phyloP scores from a whole-genome alignment of 2,888 invertebrate genomes.

The Colletes collaris region DNA sequence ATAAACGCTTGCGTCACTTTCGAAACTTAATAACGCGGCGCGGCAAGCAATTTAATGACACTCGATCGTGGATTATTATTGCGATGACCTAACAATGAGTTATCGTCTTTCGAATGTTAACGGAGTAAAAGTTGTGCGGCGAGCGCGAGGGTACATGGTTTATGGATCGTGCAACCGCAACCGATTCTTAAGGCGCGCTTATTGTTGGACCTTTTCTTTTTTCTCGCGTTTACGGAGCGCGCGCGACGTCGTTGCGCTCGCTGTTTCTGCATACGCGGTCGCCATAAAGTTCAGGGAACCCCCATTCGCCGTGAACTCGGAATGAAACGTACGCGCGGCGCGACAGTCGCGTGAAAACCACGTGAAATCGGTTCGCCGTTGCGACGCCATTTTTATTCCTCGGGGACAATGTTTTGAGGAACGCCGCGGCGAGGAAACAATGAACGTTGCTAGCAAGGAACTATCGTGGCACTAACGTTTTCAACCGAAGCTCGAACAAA shows the following conservation, averaged over 20 bases:
- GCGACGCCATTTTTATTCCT: constrained; percentile 28
- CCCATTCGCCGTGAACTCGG: constrained; percentile 16
- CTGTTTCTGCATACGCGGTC: constrained; percentile 32
- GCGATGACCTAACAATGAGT: constrained; percentile 61
- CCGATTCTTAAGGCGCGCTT: constrained; percentile 38
- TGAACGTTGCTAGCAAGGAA: not conserved
- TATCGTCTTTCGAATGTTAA: constrained; percentile 52
- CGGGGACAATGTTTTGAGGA: not conserved
- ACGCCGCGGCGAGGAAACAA: not conserved
- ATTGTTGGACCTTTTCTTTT: constrained; percentile 11
- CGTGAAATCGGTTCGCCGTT: constrained; percentile 22
- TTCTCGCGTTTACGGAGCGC: constrained; percentile 11
- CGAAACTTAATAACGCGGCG: constrained; percentile 55
- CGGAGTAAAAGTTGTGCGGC: constrained; percentile 30
- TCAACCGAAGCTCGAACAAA: too few species aligned
- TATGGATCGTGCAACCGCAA: constrained; percentile 60
- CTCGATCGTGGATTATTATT: constrained; percentile 56
- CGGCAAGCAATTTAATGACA: constrained; percentile 55
- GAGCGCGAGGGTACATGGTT: constrained; percentile 44
- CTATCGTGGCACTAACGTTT: too few species aligned
- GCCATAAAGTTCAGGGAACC: constrained; percentile 42
- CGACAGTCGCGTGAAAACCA: constrained; percentile 35
- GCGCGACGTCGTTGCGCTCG: constrained; percentile 10
- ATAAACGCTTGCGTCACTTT: constrained; percentile 46
- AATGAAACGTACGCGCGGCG: constrained; percentile 10